Percentiles rank a stretch among this genome's conserved stretches.
These are phyloP conservation scores for Andrena marginata DNA, from an alignment of 2,888 invertebrate species.

Conservation along the genomic window DNA sequence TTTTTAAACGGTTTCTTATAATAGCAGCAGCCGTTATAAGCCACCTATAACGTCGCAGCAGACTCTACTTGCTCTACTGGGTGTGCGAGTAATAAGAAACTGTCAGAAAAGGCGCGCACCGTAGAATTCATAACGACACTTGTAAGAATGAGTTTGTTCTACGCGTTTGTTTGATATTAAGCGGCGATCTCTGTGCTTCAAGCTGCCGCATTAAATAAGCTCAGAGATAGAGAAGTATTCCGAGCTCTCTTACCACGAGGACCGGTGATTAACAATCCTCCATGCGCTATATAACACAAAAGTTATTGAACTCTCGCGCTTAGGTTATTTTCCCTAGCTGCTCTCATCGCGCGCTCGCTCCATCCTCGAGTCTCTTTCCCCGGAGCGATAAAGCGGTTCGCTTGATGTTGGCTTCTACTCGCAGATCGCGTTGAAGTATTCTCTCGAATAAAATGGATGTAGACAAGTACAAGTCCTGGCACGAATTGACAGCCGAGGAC, in stretches of 20 bases:
- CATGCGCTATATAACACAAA: slow-evolving; percentile 11
- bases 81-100: neutral
- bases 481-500: slow-evolving; percentile 65
- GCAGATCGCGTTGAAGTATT: slow-evolving; percentile 7
- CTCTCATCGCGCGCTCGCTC: neutral
- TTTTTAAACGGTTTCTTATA: too few relatives aligned
- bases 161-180: slow-evolving; percentile 19
- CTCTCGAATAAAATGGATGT: slow-evolving; percentile 47
- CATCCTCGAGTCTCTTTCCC: neutral
- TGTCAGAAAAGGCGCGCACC: slow-evolving; percentile 53
- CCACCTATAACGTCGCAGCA: too few relatives aligned
- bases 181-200: neutral
- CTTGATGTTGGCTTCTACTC: neutral
- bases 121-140: slow-evolving; percentile 33
- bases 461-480: neutral
- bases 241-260: neutral
- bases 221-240: neutral
- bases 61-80: neutral
- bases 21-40: too few relatives aligned
- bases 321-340: slow-evolving; percentile 51
- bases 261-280: neutral
- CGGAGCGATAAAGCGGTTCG: neutral
- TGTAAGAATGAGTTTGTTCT: slow-evolving; percentile 5
- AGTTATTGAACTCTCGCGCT: neutral
- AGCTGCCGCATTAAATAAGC: neutral